These are phyloP conservation scores for Acanthacorydalis orientalis DNA, from an alignment of 2,888 invertebrate species.

Conservation along the genomic window DNA sequence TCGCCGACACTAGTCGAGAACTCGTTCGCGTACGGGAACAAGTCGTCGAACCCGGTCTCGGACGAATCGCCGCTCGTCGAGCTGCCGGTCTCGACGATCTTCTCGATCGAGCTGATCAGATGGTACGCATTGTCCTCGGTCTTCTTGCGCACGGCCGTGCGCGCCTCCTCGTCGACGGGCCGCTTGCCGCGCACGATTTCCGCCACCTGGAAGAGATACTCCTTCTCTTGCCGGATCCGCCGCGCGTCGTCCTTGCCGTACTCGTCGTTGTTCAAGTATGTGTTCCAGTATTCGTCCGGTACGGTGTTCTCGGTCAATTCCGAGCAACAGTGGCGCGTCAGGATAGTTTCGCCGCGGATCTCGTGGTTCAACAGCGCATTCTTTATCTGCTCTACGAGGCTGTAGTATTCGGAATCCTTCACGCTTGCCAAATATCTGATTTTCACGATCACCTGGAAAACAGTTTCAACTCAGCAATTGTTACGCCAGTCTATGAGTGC, in stretches of 20 bases:
- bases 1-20: neutral
- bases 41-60: constrained; percentile 1
- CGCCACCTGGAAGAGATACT: neutral
- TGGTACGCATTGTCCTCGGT: constrained; percentile 18
- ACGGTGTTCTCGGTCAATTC: neutral
- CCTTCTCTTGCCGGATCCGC: neutral
- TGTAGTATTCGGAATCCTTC: constrained; percentile 11
- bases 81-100: constrained; percentile 1
- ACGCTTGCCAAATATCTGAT: constrained; percentile 12
- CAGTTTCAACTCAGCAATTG: too few relatives aligned
- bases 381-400: constrained; percentile 10
- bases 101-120: constrained; percentile 14
- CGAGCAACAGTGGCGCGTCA: neutral
- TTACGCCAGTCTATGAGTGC: too few relatives aligned
- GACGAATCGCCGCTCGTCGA: neutral
- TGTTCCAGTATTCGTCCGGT: neutral
- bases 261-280: neutral
- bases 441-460: constrained; percentile 10
- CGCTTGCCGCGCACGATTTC: neutral
- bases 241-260: neutral
- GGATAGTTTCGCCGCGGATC: constrained; percentile 11
- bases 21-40: constrained; percentile 2
- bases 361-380: constrained; percentile 15
- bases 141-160: constrained; percentile 9
- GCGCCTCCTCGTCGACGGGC: neutral